Percentiles rank a stretch among this genome's conserved stretches.
Evolutionary conservation across 1,140 invertebrate genomes (phyloP).

Genomic region (Drosophila dunni): DNA sequence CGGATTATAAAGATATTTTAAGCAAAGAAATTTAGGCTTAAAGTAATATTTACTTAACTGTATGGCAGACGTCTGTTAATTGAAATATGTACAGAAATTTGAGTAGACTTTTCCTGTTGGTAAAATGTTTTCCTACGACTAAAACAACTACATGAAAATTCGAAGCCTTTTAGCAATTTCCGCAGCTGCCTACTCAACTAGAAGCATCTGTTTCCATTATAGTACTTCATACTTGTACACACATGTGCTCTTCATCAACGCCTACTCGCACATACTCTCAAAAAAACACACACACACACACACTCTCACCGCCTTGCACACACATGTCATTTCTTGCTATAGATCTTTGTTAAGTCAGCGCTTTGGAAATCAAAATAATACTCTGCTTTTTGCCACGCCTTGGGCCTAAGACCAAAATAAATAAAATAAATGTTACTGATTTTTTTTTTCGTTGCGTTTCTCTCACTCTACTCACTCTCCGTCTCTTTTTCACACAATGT

Average conservation of each 20-base stretch:
- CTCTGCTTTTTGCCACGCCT: slow-evolving; percentile 54
- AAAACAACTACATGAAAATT: slow-evolving; percentile 10
- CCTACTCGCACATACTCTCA: slow-evolving; percentile 26
- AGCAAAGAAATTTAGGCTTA: neutral
- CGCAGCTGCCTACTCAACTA: slow-evolving; percentile 35
- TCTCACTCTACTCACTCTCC: neutral
- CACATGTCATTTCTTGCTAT: slow-evolving; percentile 31
- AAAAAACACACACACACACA: neutral
- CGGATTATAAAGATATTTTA: neutral
- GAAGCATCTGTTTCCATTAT: slow-evolving; percentile 47
- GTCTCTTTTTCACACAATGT: slow-evolving; percentile 16
- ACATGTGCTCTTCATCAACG: slow-evolving; percentile 65
- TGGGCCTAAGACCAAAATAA: slow-evolving; percentile 43
- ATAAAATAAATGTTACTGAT: slow-evolving; percentile 71
- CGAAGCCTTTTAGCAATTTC: slow-evolving; percentile 34
- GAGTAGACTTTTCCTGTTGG: slow-evolving; percentile 16
- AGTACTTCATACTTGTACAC: slow-evolving; percentile 22
- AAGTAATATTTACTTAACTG: neutral
- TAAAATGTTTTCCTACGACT: slow-evolving; percentile 9
- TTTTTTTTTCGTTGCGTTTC: neutral
- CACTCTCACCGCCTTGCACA: too few relatives aligned
- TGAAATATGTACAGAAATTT: slow-evolving; percentile 6
- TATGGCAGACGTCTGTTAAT: neutral
- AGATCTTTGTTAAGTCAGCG: slow-evolving; percentile 75
- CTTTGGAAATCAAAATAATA: slow-evolving; percentile 76